Base-by-base conservation (phyloP, 2,888 invertebrate genomes). In the Odontomyia ornata region DNA sequence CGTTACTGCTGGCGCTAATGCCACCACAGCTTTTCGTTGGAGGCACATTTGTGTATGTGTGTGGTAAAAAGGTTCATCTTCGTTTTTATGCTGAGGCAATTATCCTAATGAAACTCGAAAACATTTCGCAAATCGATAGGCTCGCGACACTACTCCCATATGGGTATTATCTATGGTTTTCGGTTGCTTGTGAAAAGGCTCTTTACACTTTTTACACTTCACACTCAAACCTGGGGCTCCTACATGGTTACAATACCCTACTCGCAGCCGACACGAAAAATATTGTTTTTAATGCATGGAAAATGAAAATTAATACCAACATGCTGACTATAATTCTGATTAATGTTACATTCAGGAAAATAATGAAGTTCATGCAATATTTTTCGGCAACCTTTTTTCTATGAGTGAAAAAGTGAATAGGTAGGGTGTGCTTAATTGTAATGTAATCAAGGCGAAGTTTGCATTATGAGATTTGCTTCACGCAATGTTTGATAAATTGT, bases 61-160 rank as follows among this genome's bases (percentile, higher is more conserved):
- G 36, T 36, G 36, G 52, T 52, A 52, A 13, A 11, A n/a, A 65
- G 21, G n/a, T 67, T 67, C 43, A 11, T 2, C 9, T 36, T 3
- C 9, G 43, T 46, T 67, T 67, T 67, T 67, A 18, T 67, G 67
- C 43, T 21, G 7, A 23, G 46, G 67, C 67, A 67, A 67, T 67
- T 67, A 67, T 67, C 9, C 43, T 67, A 67, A 67, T 67, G 67
- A 67, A 67, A 67, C 21, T 67, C 46, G 67, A 46, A 30, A 46
- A 28, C 64, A 43, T 36, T 67, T 67, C 23, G 67, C 67, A 67
- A 67, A 67, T 67, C 67, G 67, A 67, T 67, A 36, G 43, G 21
- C 67, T 11, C 36, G 13, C 5, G n/a, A 52, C 52, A n/a, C 15
- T 52, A 52, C 18, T 52, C 52, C 52, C 52, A 52, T 52, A 52